phyloP scores from a whole-genome alignment of 1,140 invertebrate genomes.

The Cotesia glomerata region DNA sequence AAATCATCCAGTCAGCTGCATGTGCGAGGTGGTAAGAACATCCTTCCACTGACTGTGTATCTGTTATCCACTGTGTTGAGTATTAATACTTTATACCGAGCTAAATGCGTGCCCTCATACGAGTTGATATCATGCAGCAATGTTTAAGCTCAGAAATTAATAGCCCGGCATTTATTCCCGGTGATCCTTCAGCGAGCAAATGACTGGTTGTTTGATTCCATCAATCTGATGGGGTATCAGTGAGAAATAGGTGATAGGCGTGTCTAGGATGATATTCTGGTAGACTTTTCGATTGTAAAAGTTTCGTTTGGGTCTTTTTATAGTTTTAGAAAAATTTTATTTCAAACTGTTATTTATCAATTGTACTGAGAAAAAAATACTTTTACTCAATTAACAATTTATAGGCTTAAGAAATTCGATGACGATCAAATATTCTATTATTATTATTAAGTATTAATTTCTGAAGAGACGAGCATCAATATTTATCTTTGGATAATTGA shows the following conservation, averaged over 20 bases:
- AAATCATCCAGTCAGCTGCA: slow-evolving; percentile 49
- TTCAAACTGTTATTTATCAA: too few relatives aligned
- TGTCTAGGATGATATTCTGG: slow-evolving; percentile 31
- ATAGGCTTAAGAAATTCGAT: too few relatives aligned
- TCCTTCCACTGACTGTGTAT: slow-evolving; percentile 22
- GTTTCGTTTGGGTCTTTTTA: not conserved
- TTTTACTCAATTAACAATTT: too few relatives aligned
- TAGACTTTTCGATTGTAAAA: not conserved
- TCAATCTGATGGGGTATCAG: slow-evolving; percentile 52
- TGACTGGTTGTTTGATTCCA: slow-evolving; percentile 59
- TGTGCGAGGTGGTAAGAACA: not conserved
- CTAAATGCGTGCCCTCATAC: not conserved
- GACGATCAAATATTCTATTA: too few relatives aligned
- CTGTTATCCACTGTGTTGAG: not conserved
- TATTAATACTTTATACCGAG: not conserved
- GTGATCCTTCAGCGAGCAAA: slow-evolving; percentile 57
- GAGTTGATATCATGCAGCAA: slow-evolving; percentile 1
- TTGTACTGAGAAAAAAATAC: too few relatives aligned
- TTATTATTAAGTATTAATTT: too few relatives aligned
- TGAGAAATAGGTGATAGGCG: slow-evolving; percentile 45
- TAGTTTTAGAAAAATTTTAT: too few relatives aligned
- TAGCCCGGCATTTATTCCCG: slow-evolving; percentile 60
- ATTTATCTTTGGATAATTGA: too few relatives aligned
- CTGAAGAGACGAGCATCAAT: too few relatives aligned
- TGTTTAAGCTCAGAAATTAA: slow-evolving; percentile 47